These are phyloP conservation scores for Triplophysa tibetana DNA, from an alignment of 2,113 vertebrate genomes.

Conservation along the genomic window DNA sequence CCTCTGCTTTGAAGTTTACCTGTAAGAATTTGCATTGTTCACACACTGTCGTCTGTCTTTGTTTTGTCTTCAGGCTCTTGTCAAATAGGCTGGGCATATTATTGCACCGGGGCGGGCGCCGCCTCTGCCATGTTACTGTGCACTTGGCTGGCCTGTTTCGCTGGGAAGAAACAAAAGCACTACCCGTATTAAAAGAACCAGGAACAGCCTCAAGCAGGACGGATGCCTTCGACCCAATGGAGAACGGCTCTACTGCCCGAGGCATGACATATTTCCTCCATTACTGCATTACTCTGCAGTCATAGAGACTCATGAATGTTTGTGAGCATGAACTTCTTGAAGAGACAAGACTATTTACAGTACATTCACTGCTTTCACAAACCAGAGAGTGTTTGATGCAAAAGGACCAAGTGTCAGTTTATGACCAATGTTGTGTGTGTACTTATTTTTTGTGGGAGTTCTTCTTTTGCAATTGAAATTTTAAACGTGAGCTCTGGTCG, in stretches of 20 bases:
- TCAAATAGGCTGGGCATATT: conserved; percentile 96
- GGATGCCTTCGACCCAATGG: conserved; percentile 15
- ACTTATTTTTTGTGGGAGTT: conserved; percentile 38
- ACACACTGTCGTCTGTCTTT: not conserved
- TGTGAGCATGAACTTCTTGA: not conserved
- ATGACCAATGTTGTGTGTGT: conserved; percentile 59
- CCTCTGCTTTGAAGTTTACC: not conserved
- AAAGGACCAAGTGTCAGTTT: conserved; percentile 68
- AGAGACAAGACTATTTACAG: not conserved
- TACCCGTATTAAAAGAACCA: conserved; percentile 85
- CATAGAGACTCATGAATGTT: conserved; percentile 17
- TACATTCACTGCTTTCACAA: conserved; percentile 30
- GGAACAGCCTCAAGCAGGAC: conserved; percentile 11
- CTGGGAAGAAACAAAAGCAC: conserved; percentile 95
- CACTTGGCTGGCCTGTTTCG: conserved; percentile 95
- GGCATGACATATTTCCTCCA: conserved; percentile 23
- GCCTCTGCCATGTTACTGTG: conserved; percentile 87
- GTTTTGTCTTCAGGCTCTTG: conserved; percentile 80
- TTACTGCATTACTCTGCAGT: conserved; percentile 18
- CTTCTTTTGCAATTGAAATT: conserved; percentile 52
- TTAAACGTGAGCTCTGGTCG: conserved; percentile 55
- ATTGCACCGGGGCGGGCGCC: conserved; percentile 89
- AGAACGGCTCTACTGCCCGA: not conserved
- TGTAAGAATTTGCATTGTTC: not conserved
- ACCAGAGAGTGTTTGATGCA: conserved; percentile 54